phyloP scores from a whole-genome alignment of 1,140 invertebrate genomes.

The Aphaenogaster ashmeadi region DNA sequence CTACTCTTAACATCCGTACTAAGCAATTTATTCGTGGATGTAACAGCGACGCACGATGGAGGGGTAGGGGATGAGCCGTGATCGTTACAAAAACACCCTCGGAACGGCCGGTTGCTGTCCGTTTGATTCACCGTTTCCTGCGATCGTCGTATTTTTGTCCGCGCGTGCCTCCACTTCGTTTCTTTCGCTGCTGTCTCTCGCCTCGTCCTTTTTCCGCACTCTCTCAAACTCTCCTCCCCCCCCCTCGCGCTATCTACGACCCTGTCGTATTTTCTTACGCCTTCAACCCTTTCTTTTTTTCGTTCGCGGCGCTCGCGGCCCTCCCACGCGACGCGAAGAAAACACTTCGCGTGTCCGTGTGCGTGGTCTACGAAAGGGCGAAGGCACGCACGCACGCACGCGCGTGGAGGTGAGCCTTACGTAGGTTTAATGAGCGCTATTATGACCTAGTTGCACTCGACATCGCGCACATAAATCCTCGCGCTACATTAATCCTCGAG shows the following conservation, averaged over 20 bases:
- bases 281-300: constrained; percentile 49
- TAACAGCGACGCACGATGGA: constrained; percentile 15
- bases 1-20: not conserved
- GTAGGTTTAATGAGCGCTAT: constrained; percentile 72
- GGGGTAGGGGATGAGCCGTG: constrained; percentile 65
- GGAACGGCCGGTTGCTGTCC: constrained; percentile 77
- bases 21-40: constrained; percentile 29
- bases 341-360: constrained; percentile 48
- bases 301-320: not conserved
- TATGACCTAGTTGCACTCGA: constrained; percentile 74
- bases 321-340: constrained; percentile 70
- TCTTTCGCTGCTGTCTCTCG: constrained; percentile 62
- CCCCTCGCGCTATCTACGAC: constrained; percentile 37
- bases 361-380: constrained; percentile 28
- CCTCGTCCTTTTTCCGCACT: constrained; percentile 59
- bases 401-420: constrained; percentile 57
- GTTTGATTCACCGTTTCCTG: constrained; percentile 85
- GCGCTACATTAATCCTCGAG: constrained; percentile 65
- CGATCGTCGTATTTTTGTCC: constrained; percentile 81
- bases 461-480: constrained; percentile 66
- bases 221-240: constrained; percentile 27
- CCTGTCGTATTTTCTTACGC: constrained; percentile 65
- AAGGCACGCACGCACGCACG: not conserved
- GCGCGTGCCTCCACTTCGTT: constrained; percentile 60
- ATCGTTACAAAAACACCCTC: constrained; percentile 76